A percentile compares a stretch with the other conserved stretches of the same genome.
These are phyloP conservation scores for Synaphobranchus kaupii DNA, from an alignment of 2,797 vertebrate genomes.

Conservation along the genomic window DNA sequence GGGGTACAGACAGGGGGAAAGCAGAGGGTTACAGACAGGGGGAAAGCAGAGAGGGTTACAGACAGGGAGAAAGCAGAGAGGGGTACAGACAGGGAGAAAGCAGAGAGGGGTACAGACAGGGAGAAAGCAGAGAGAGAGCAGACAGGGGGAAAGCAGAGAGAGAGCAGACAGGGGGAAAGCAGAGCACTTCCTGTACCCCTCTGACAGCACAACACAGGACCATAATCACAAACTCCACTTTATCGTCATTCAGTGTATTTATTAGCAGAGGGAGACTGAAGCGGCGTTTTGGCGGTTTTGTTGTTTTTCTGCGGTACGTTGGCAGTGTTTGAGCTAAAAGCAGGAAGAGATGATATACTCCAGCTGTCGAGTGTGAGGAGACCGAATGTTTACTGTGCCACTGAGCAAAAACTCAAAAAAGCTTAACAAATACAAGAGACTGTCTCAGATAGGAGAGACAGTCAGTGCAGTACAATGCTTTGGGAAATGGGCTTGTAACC, in stretches of 20 bases:
- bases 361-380: background rate
- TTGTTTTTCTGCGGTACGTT: background rate
- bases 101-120: no score
- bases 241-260: background rate
- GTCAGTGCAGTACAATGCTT: no score
- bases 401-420: background rate
- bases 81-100: no score
- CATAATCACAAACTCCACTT: background rate
- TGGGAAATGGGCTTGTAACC: no score
- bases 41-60: no score
- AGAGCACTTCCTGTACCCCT: background rate
- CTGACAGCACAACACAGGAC: background rate
- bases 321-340: background rate
- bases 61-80: no score
- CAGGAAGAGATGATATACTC: background rate
- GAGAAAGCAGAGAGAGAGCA: no score
- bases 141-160: no score
- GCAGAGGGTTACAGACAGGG: no score
- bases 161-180: no score
- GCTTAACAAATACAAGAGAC: background rate
- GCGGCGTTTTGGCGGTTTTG: background rate
- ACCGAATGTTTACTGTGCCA: background rate
- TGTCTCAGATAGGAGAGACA: background rate
- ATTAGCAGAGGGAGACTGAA: background rate
- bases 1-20: no score